Base-by-base conservation (phyloP, 1,140 invertebrate species). In the Manduca sexta region DNA sequence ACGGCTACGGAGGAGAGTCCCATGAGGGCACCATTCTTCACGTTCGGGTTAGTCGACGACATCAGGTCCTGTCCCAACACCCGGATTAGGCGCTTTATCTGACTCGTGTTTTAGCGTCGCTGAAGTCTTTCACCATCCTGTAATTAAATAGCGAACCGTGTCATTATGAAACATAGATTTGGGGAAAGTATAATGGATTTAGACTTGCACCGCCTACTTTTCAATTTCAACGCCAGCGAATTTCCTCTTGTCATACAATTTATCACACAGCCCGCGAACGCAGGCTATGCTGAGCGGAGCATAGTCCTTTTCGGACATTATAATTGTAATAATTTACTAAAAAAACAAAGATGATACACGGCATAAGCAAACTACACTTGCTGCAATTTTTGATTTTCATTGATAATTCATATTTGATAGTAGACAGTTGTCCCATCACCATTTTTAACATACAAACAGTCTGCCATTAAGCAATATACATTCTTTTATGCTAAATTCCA, bases 211-310 rank as follows among this genome's bases (percentile, higher is more conserved):
- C 45, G 57, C 89, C 88, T 90, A 99, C 98, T 98, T 99, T 90
- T 99, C 98, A 56, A 99, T 98, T 89, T 99, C 98, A 14, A 95
- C 86, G 1, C 98, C 97, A 14, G 97, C 98, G 55, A 95, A 91
- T 90, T 99, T 98, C 47, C 97, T 87, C 87, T 99, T 99, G 35
- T 99, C 98, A 74, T 99, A 99, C 43, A 98, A 76, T 88, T 99
- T 99, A 73, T 99, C 98, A 67, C 94, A 97, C 38, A 99, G 86
- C 2, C 96, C 95, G 59, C 95, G 90, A 12, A 98, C 94, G 86
- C 97, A 98, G 39, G 95, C 93, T 57, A 93, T 88, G 84, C 94
- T 98, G 17, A 99, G 84, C 0, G 97, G 95, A 31, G 94, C 92
- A 86, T 93, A 95, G 87, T 97, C 95, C 76, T 91, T 92, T 62